Evolutionary conservation across 1,140 invertebrate genomes (phyloP).

Genomic region (Lamellibrachia luymesi): DNA sequence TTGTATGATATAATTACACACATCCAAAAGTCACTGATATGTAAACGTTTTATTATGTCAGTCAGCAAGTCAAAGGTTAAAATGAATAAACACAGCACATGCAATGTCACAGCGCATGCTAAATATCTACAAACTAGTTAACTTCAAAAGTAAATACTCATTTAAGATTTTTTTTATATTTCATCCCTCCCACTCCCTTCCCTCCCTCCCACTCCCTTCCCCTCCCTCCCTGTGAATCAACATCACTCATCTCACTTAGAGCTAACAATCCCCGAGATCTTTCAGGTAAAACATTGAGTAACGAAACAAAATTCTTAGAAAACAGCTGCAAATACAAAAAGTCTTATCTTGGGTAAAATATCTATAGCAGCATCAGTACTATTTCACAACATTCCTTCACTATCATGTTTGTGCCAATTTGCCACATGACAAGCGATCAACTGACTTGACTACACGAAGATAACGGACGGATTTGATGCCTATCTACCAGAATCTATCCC

Average conservation of each 20-base stretch:
- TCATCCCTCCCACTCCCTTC: not conserved
- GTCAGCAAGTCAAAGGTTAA: not conserved
- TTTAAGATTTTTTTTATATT: not conserved
- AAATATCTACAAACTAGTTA: not conserved
- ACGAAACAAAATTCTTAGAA: not conserved
- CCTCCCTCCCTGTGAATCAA: too few species aligned
- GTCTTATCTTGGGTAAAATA: not conserved
- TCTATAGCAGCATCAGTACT: not conserved
- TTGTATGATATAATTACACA: not conserved
- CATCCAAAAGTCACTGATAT: not conserved
- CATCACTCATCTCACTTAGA: not conserved
- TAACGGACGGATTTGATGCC: too few species aligned
- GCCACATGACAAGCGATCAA: not conserved
- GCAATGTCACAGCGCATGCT: too few species aligned
- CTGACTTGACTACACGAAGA: too few species aligned
- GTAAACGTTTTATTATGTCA: not conserved
- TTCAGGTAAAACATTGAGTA: not conserved
- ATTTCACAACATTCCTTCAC: not conserved
- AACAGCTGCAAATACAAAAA: not conserved
- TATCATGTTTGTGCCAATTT: not conserved
- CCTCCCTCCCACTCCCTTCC: not conserved
- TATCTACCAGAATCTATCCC: too few species aligned
- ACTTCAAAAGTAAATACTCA: not conserved
- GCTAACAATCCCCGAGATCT: not conserved
- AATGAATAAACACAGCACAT: not conserved